Evolutionary conservation across 1,140 invertebrate species (phyloP).

Genomic region (Telenomus remus): DNA sequence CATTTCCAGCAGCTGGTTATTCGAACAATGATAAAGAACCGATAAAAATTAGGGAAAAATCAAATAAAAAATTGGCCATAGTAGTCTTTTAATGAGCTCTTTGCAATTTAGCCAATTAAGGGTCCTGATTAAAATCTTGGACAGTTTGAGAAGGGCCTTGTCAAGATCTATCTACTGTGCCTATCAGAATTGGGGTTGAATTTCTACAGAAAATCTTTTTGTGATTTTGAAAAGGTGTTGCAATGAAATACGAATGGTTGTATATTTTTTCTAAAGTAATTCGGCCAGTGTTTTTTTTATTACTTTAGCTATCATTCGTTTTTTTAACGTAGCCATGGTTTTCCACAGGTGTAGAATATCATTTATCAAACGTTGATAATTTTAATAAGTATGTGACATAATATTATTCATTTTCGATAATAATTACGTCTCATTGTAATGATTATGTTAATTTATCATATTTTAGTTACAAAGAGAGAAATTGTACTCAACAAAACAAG

Average conservation of each 20-base stretch:
- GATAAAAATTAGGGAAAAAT: background rate
- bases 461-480: constrained; percentile 19
- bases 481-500: constrained; percentile 14
- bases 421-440: background rate
- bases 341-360: no score
- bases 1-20: no score
- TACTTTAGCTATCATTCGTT: no score
- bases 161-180: constrained; percentile 53
- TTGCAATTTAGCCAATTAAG: constrained; percentile 55
- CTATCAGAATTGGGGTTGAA: constrained; percentile 47
- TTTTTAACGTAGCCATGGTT: no score
- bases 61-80: background rate
- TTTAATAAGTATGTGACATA: no score
- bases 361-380: no score
- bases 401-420: no score
- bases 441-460: constrained; percentile 13
- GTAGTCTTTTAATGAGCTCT: constrained; percentile 38
- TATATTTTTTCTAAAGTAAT: constrained; percentile 32
- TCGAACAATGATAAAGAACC: background rate
- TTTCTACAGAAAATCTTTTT: constrained; percentile 49
- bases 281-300: background rate
- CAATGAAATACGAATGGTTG: constrained; percentile 16
- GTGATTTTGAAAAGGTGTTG: no score
- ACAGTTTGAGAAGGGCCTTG: constrained; percentile 42
- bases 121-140: constrained; percentile 43